Conservation (phyloP, 2,888 invertebrate species). For the Zonitis immaculata region DNA sequence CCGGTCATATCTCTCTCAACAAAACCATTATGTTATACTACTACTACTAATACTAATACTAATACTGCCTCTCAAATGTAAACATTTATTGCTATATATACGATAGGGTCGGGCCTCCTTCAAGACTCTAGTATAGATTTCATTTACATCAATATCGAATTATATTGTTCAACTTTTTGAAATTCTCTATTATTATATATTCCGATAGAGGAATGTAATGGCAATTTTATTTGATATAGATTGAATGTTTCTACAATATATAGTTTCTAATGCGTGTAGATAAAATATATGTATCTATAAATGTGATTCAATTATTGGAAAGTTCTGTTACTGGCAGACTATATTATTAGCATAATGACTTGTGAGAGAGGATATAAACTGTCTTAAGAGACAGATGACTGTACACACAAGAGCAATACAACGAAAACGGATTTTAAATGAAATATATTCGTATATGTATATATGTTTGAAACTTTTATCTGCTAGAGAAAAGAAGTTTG, state of each 20-base stretch:
- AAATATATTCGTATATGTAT: neutral
- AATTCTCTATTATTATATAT: no score
- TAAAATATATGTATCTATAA: conserved; percentile 12
- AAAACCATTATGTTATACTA: conserved; percentile 40
- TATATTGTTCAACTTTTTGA: no score
- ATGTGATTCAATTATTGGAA: conserved; percentile 26
- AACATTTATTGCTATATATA: conserved; percentile 44
- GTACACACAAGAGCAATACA: neutral
- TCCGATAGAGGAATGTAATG: neutral
- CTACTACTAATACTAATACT: no score
- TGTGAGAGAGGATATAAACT: conserved; percentile 1
- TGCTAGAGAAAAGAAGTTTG: neutral
- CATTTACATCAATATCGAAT: no score
- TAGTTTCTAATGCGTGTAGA: conserved; percentile 17
- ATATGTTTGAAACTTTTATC: neutral
- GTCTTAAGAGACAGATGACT: neutral
- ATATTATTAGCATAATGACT: conserved; percentile 8
- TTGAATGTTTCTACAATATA: conserved; percentile 7
- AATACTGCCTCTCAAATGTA: conserved; percentile 41
- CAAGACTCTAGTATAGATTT: no score
- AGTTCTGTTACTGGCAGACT: conserved; percentile 20
- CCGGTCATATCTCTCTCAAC: conserved; percentile 41
- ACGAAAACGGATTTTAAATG: neutral
- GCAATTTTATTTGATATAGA: conserved; percentile 2
- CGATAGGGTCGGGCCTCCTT: conserved; percentile 24